Evolutionary conservation across 2,797 vertebrate genomes (phyloP).

Genomic region (Labeo calbasu): DNA sequence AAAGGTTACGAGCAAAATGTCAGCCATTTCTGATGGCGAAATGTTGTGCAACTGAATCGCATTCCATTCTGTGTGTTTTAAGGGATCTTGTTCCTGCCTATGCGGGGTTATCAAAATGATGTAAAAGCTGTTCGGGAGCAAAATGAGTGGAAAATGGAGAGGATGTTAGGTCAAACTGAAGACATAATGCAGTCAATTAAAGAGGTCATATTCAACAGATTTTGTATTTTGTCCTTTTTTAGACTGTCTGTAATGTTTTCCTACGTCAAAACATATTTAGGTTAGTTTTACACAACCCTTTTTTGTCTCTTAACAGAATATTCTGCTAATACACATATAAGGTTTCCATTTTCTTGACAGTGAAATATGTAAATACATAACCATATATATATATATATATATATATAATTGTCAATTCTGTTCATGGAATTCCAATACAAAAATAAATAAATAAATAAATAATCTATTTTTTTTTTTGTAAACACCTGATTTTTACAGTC

Average conservation of each 20-base stretch:
- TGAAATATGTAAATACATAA: not conserved
- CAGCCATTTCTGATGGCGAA: constrained; percentile 39
- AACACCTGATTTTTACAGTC: not conserved
- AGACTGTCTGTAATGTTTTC: not conserved
- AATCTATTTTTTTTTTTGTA: not conserved
- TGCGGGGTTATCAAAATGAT: constrained; percentile 2
- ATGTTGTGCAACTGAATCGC: constrained; percentile 35
- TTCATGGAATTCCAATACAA: not conserved
- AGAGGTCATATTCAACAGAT: not conserved
- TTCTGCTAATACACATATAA: not conserved
- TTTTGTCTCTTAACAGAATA: not conserved
- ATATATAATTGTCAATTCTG: not conserved
- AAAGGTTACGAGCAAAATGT: constrained; percentile 44
- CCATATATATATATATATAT: too few relatives aligned
- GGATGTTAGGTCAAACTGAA: not conserved
- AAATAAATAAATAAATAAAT: too few relatives aligned
- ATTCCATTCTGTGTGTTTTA: constrained; percentile 7
- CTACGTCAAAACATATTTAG: constrained; percentile 1
- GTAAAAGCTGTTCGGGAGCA: not conserved
- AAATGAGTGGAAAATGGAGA: constrained; percentile 2
- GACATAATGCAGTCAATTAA: not conserved
- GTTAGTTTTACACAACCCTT: too few relatives aligned
- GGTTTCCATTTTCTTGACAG: not conserved
- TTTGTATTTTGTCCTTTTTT: not conserved
- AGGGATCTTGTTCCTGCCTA: not conserved